Base-by-base conservation (phyloP, 2,888 invertebrate species). In the Autographa gamma region DNA sequence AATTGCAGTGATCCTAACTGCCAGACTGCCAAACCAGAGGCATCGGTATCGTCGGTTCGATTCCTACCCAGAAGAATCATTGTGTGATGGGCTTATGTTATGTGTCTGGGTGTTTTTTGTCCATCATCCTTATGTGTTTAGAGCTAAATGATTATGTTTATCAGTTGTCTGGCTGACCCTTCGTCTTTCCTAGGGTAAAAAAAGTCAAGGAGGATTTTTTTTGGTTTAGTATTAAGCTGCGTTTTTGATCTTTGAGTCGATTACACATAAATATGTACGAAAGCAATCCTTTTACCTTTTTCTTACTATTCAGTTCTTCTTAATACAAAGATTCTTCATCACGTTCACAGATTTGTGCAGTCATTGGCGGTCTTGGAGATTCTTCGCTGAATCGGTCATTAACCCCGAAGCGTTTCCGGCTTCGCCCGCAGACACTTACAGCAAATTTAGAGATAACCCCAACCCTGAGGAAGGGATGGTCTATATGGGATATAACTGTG, bases 341-440 rank as follows among this genome's bases (percentile, higher is more conserved):
- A 48, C n/a, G n/a, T 73, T 88, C 90, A 54, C 89, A 96, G 96
- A 96, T 86, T 82, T 97, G 61, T 96, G 96, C 83, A 96, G 96
- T 73, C 97, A 97, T 84, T 96, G 96, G 91, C 90, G 97, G 71
- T 96, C 96, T 2, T 97, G 97, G 97, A 91, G 95, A 77, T 97
- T 96, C 86, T 97, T 96, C 88, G 96, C 97, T 0, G 97, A 97
- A 81, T 96, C 96, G 16, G 96, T 96, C 58, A 88, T 80, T 82
- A 96, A 90, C 75, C 95, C 96, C 0, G 90, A 92, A 63, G 93
- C 94, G 0, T 97, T 97, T 76, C 95, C 96, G 2, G 94, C 96
- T 0, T 96, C 96, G 0, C 95, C 96, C 0, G 96, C 96, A 0
- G 96, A 96, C 63, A 94, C 93, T 32, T 97, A 96, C 89, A 86